Evolutionary conservation across 2,797 vertebrate genomes (phyloP).

Genomic region (Pantherophis vulpinus): DNA sequence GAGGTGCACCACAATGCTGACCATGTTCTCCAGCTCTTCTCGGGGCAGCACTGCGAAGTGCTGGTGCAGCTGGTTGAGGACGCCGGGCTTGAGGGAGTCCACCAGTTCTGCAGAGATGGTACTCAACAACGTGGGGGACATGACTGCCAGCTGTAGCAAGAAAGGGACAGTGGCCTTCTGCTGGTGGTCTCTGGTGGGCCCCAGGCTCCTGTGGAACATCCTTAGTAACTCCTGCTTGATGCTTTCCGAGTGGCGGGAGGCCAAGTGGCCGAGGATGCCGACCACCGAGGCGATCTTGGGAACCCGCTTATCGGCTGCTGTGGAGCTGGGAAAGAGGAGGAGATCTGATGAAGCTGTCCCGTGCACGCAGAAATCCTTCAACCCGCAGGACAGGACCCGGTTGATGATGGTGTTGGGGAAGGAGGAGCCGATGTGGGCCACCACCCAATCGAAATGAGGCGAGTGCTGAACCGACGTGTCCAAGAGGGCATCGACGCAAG

Average conservation of each 20-base stretch:
- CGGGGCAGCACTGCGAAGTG: conserved; percentile 79
- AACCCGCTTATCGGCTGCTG: conserved; percentile 73
- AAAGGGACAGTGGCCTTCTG: conserved; percentile 87
- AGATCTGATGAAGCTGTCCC: conserved; percentile 62
- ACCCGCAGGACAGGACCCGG: conserved; percentile 89
- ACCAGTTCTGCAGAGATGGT: conserved; percentile 86
- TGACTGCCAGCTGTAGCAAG: conserved; percentile 87
- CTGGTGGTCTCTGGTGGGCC: conserved; percentile 60
- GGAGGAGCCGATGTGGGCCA: conserved; percentile 95
- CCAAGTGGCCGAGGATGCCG: conserved; percentile 90
- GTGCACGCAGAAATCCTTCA: conserved; percentile 92
- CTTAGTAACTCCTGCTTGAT: conserved; percentile 89
- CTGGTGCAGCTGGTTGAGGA: conserved; percentile 88
- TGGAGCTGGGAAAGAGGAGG: conserved; percentile 58
- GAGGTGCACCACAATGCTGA: conserved; percentile 85
- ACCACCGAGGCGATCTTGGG: conserved; percentile 95
- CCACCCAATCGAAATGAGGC: conserved; percentile 96
- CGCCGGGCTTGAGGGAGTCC: conserved; percentile 77
- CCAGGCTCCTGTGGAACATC: conserved; percentile 92
- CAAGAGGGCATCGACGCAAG: conserved; percentile 89
- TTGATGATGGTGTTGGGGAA: conserved; percentile 95
- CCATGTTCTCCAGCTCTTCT: conserved; percentile 89
- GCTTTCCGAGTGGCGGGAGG: conserved; percentile 86
- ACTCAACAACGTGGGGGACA: conserved; percentile 86
- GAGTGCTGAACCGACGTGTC: conserved; percentile 95